phyloP scores from a whole-genome alignment of 64 coral and sea anemone species.

The Montipora foliosa region DNA sequence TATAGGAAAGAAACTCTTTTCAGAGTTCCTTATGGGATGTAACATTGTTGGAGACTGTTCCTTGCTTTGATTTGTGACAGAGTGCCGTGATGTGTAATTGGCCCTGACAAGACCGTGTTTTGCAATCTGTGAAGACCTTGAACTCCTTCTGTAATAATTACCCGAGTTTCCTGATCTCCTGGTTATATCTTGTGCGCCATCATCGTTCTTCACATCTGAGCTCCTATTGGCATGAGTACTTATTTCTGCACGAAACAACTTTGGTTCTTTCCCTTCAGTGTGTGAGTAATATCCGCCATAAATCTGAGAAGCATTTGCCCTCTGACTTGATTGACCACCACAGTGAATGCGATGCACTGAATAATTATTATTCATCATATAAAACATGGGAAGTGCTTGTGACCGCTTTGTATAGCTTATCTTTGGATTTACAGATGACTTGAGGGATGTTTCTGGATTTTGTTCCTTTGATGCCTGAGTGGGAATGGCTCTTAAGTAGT shows the following conservation, averaged over 20 bases:
- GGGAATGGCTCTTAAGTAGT: constrained; percentile 72
- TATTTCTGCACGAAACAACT: constrained; percentile 46
- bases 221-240: neutral
- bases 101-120: constrained; percentile 11
- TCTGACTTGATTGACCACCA: neutral
- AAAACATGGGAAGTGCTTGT: constrained; percentile 10
- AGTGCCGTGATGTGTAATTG: neutral
- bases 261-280: constrained; percentile 10
- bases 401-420: constrained; percentile 83
- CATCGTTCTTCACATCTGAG: neutral
- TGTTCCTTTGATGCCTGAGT: constrained; percentile 15
- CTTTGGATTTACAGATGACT: constrained; percentile 54
- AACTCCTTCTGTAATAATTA: neutral
- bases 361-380: neutral
- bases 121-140: neutral
- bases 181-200: neutral
- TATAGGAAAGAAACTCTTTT: neutral
- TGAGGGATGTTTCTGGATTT: neutral
- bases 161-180: neutral
- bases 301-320: neutral
- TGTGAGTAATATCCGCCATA: constrained; percentile 61
- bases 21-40: neutral
- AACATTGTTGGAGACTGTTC: neutral
- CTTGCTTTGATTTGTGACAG: neutral
- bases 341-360: neutral